Evolutionary conservation across 1,140 invertebrate species (phyloP), one percentile per base, ranked within the genome.

Genomic region (Melanaphis sacchari): DNA sequence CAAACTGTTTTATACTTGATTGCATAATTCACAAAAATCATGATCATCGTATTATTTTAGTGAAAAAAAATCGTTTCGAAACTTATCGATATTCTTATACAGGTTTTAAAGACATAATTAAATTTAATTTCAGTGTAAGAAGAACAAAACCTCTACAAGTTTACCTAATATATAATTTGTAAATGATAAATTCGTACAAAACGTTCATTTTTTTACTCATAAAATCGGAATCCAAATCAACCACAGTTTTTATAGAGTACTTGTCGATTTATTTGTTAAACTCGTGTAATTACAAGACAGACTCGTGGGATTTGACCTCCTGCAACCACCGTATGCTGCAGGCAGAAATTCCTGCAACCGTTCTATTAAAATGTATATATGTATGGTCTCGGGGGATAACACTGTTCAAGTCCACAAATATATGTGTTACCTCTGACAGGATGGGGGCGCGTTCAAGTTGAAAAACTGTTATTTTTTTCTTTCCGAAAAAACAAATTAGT

Each of bases 261-360:
- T 38, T 40, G 89, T 76, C 90, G 54, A 91, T 91, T 91, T 91
- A 91, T 91, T 91, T 41, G 59, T 66, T 76, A 24, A 91, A 91
- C 52, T 91, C 41, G 18, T 43, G 40, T 91, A 91, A 91, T 91
- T 91, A 91, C 54, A 43, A 31, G 40, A 31, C 40, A 21, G 54
- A 43, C 90, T 91, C 90, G 5, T 43, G 90, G 90, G 90, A 76
- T 46, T 81, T 38, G 59, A 54, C 49, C 49, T 38, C 3, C 49
- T 52, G 24, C 36, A 26, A 15, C 36, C 59, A 66, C 31, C 26
- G 31, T 66, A 31, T 66, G 59, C 59, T 66, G 59, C 31, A 76
- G 31, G 49, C 36, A 38, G 36, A 9, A 89, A 40, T 24, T 54
- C 18, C 40, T 76, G 18, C 36, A 91, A 46, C 54, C 46, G 26